Evolutionary conservation across 1,140 invertebrate species (phyloP).

Genomic region (Aricia agestis): DNA sequence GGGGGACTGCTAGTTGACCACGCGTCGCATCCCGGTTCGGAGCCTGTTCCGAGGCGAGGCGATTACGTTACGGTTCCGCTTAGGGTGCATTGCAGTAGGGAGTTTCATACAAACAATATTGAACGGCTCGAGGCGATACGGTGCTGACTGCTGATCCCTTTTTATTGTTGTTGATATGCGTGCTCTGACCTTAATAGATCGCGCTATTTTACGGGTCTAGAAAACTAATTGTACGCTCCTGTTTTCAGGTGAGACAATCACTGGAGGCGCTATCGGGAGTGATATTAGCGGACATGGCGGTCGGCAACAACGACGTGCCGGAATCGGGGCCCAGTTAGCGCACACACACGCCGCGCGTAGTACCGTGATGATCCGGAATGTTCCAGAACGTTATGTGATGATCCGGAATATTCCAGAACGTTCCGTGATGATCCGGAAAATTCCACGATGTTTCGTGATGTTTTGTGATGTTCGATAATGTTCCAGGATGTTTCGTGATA

Average conservation of each 20-base stretch:
- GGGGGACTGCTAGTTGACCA: too few species aligned
- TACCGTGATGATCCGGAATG: background rate
- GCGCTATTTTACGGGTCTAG: too few species aligned
- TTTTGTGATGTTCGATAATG: too few species aligned
- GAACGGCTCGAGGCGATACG: too few species aligned
- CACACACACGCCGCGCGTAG: conserved; percentile 17
- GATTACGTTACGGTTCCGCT: too few species aligned
- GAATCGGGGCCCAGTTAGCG: conserved; percentile 66
- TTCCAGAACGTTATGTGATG: background rate
- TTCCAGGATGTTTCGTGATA: background rate
- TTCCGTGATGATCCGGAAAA: background rate
- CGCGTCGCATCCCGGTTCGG: too few species aligned
- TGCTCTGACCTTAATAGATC: too few species aligned
- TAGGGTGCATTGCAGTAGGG: too few species aligned
- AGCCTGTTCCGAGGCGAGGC: too few species aligned
- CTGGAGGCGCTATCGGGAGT: conserved; percentile 78
- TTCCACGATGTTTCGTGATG: background rate
- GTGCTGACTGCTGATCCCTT: too few species aligned
- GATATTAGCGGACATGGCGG: conserved; percentile 66
- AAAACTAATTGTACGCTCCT: background rate
- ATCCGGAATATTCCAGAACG: background rate
- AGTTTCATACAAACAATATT: too few species aligned
- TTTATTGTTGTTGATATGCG: too few species aligned
- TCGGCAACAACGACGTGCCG: conserved; percentile 46
- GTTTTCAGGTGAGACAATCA: conserved; percentile 78